Conservation (phyloP, 2,113 vertebrate genomes). For the Uria aalge region DNA sequence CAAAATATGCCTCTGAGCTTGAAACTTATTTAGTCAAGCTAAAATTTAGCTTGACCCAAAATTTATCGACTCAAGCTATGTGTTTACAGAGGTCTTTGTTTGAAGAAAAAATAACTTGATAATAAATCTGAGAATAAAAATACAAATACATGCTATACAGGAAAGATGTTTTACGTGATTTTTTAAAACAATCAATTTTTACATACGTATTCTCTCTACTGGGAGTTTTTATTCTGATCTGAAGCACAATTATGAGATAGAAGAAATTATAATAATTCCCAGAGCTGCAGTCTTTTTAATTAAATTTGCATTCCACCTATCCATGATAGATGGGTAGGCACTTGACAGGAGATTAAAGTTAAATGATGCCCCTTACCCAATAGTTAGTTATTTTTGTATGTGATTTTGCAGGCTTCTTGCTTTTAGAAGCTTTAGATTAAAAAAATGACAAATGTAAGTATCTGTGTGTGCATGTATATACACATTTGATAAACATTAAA, state of each 20-base stretch:
- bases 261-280: neutral
- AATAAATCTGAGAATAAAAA: neutral
- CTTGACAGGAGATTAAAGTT: constrained; percentile 18
- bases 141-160: neutral
- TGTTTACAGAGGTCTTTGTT: neutral
- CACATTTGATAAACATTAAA: neutral
- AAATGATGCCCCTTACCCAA: neutral
- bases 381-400: neutral
- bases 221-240: neutral
- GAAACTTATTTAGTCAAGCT: constrained; percentile 42
- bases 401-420: neutral
- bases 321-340: neutral
- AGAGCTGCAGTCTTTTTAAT: constrained; percentile 33
- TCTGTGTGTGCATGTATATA: neutral
- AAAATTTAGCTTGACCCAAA: neutral
- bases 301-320: constrained; percentile 40
- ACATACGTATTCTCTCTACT: neutral
- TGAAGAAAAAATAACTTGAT: neutral
- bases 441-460: neutral
- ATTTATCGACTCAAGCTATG: neutral
- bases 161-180: neutral
- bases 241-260: neutral
- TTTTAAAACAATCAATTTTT: neutral
- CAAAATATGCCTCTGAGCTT: constrained; percentile 31
- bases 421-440: neutral